A percentile compares a stretch with the other conserved stretches of the same genome.
Evolutionary conservation across 2,888 invertebrate species (phyloP).

Genomic region (Micropterix aruncella): DNA sequence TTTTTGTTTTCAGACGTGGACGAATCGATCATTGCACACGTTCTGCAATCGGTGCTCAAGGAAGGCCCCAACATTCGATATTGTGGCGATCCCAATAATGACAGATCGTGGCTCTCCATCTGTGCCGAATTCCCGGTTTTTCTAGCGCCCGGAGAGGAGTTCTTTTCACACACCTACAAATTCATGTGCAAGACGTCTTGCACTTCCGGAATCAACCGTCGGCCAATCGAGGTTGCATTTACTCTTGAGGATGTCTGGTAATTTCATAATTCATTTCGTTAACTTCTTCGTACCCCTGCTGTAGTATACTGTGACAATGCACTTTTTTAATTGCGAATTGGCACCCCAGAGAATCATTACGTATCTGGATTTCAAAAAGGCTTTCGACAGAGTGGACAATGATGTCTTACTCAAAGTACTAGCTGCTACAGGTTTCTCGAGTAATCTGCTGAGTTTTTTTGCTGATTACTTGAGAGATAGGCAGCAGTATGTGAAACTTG

Average conservation of each 20-base stretch:
- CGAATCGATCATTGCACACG: slow-evolving; percentile 17
- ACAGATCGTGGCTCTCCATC: slow-evolving; percentile 26
- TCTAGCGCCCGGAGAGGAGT: slow-evolving; percentile 39
- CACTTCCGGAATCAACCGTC: slow-evolving; percentile 47
- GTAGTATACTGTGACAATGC: too few relatives aligned
- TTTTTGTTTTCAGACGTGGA: slow-evolving; percentile 15
- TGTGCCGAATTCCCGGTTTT: slow-evolving; percentile 38
- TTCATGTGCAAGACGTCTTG: slow-evolving; percentile 55
- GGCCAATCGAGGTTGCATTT: slow-evolving; percentile 44
- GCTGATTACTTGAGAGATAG: too few relatives aligned
- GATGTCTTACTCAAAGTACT: too few relatives aligned
- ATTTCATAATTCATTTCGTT: not conserved
- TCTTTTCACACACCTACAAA: slow-evolving; percentile 40
- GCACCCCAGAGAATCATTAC: too few relatives aligned
- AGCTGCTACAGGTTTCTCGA: too few relatives aligned
- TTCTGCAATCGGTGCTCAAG: slow-evolving; percentile 25
- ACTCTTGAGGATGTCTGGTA: slow-evolving; percentile 30
- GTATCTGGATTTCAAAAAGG: too few relatives aligned
- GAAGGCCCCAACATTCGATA: slow-evolving; percentile 26
- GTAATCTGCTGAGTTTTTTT: too few relatives aligned
- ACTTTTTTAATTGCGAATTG: too few relatives aligned
- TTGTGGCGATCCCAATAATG: slow-evolving; percentile 23
- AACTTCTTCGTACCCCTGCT: not conserved
- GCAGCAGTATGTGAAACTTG: too few relatives aligned
- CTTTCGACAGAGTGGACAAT: too few relatives aligned